Evolutionary conservation across 2,888 invertebrate species (phyloP).

Genomic region (Trachelus troglodyta): DNA sequence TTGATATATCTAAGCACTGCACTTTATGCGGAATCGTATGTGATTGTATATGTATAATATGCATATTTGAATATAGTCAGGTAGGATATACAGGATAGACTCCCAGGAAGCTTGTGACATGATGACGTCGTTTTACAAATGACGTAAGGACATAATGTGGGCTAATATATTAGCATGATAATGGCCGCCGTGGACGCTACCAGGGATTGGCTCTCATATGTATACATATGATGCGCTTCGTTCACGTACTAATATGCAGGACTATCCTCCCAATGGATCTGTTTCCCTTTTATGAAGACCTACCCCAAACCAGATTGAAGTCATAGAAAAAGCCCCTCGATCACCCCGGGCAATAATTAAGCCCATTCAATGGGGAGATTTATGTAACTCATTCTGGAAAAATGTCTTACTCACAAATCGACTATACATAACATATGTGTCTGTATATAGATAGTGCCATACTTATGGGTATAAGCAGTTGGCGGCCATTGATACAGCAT

Average conservation of each 20-base stretch:
- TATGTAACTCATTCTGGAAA: slow-evolving; percentile 41
- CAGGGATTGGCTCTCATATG: background rate
- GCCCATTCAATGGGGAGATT: slow-evolving; percentile 46
- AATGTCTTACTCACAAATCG: slow-evolving; percentile 27
- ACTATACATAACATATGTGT: background rate
- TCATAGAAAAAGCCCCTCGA: background rate
- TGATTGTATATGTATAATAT: background rate
- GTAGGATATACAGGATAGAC: background rate
- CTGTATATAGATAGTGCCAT: background rate
- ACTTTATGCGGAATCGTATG: background rate
- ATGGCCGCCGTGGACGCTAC: slow-evolving; percentile 24
- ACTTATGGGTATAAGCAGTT: background rate
- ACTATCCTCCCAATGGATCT: background rate
- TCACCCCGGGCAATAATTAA: slow-evolving; percentile 35
- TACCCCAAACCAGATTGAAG: slow-evolving; percentile 6
- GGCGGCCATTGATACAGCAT: background rate
- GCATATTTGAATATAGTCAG: background rate
- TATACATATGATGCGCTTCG: background rate
- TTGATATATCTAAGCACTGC: background rate
- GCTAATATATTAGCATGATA: slow-evolving; percentile 41
- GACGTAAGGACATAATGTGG: slow-evolving; percentile 29
- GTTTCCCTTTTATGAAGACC: background rate
- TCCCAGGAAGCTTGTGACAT: slow-evolving; percentile 27
- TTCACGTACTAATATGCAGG: background rate
- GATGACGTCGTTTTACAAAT: slow-evolving; percentile 37